Evolutionary conservation across 2,797 vertebrate species (phyloP).

Genomic region (Sciurus carolinensis): DNA sequence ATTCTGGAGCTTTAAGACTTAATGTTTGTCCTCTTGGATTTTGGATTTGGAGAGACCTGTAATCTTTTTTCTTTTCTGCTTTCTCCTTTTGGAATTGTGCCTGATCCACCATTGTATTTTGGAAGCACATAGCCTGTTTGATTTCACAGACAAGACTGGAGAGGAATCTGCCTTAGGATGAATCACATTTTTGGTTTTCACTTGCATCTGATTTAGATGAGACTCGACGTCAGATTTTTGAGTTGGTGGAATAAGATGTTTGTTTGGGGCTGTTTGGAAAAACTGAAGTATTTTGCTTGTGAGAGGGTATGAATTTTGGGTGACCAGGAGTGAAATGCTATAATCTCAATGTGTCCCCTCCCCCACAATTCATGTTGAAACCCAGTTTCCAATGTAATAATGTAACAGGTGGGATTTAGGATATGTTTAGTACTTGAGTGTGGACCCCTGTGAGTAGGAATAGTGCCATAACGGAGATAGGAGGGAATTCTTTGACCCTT

Average conservation of each 20-base stretch:
- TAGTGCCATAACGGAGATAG: background rate
- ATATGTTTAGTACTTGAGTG: background rate
- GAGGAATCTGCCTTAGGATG: background rate
- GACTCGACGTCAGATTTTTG: background rate
- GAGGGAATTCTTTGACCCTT: background rate
- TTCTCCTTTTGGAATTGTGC: background rate
- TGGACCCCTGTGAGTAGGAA: background rate
- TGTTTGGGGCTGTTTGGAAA: background rate
- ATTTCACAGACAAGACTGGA: background rate
- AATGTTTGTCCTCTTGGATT: background rate
- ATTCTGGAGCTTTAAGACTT: background rate
- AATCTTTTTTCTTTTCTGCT: background rate
- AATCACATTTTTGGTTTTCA: background rate
- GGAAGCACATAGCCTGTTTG: background rate
- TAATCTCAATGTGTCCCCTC: background rate
- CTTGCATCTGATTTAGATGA: background rate
- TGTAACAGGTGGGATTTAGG: background rate
- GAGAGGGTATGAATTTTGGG: background rate
- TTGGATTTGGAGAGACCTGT: background rate
- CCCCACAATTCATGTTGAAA: background rate
- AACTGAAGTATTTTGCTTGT: background rate
- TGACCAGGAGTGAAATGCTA: background rate
- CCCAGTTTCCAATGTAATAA: background rate
- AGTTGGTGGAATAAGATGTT: background rate
- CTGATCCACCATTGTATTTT: background rate